Evolutionary conservation across 2,797 vertebrate genomes (phyloP).

Genomic region (Tokudaia tokunoshimensis): DNA sequence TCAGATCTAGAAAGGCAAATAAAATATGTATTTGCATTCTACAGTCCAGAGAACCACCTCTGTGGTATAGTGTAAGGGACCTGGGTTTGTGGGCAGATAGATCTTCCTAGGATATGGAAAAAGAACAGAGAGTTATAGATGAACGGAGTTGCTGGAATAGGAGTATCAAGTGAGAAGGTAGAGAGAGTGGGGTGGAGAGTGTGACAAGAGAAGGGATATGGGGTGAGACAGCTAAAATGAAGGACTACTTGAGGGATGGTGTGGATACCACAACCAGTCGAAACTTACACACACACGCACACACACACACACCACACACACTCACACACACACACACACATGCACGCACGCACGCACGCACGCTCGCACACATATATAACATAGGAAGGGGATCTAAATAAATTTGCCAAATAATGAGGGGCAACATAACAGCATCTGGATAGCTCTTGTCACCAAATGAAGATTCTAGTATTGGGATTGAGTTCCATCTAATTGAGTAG

Average conservation of each 20-base stretch:
- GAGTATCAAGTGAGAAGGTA: background rate
- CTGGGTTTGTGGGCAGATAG: background rate
- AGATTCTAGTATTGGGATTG: background rate
- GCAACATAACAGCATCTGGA: background rate
- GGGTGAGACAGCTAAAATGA: background rate
- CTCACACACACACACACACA: no score
- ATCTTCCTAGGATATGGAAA: background rate
- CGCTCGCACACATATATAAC: background rate
- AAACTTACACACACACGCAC: background rate
- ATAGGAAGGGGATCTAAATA: background rate
- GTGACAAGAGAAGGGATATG: background rate
- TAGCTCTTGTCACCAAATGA: background rate
- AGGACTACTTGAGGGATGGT: background rate
- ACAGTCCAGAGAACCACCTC: background rate
- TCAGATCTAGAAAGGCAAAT: background rate
- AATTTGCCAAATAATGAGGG: background rate
- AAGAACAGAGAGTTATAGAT: background rate
- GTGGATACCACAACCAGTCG: background rate
- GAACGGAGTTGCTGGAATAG: background rate
- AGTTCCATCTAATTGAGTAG: background rate
- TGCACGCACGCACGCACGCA: no score
- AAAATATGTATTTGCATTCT: background rate
- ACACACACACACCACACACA: no score
- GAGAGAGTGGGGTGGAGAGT: background rate
- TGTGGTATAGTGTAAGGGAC: background rate